Conservation (phyloP, 2,888 invertebrate species). For the Magallana nippona region DNA sequence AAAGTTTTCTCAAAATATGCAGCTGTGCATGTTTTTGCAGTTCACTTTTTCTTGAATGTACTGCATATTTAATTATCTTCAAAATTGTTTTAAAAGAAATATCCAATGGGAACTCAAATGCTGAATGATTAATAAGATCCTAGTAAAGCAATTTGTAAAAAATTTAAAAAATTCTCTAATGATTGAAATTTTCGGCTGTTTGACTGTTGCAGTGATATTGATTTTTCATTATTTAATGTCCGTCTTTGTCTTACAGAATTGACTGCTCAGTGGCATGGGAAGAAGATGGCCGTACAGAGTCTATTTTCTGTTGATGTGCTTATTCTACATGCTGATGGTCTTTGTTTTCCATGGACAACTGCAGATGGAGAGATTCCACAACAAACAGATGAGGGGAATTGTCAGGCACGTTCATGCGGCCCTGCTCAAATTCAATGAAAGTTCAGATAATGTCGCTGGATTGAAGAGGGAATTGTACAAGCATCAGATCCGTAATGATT, state of each 20-base stretch:
- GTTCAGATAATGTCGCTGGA: not conserved
- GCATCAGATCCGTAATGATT: not conserved
- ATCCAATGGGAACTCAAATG: too few relatives aligned
- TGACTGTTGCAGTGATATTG: conserved; percentile 2
- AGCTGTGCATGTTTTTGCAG: too few relatives aligned
- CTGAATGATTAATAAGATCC: too few relatives aligned
- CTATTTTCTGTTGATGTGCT: conserved; percentile 58
- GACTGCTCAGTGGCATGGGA: conserved; percentile 30
- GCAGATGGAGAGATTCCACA: conserved; percentile 57
- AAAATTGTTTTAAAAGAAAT: too few relatives aligned
- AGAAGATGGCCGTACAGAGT: conserved; percentile 47
- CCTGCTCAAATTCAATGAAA: conserved; percentile 10
- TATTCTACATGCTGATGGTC: conserved; percentile 63
- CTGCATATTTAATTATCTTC: too few relatives aligned
- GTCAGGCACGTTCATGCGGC: conserved; percentile 26
- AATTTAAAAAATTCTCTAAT: too few relatives aligned
- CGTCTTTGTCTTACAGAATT: not conserved
- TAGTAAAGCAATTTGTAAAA: too few relatives aligned
- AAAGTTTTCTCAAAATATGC: too few relatives aligned
- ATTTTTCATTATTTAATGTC: conserved; percentile 8
- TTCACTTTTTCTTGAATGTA: too few relatives aligned
- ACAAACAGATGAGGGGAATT: not conserved
- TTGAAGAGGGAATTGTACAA: not conserved
- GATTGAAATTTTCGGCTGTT: not conserved
- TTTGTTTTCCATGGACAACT: conserved; percentile 65